phyloP scores from a whole-genome alignment of 1,140 invertebrate genomes.

The Doryteuthis pealeii region DNA sequence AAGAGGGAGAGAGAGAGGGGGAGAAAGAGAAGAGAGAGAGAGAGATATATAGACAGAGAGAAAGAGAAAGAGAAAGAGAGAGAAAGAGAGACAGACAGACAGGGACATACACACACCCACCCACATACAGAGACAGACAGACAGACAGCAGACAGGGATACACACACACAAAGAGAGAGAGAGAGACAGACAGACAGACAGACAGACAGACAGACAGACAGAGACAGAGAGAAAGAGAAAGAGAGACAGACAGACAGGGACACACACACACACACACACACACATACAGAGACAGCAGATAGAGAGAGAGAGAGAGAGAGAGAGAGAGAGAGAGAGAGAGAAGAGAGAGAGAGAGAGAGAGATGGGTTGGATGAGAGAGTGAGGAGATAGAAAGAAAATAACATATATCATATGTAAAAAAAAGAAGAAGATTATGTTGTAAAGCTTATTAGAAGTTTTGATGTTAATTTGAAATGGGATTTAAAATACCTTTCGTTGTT shows the following conservation, averaged over 20 bases:
- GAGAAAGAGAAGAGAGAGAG: constrained; percentile 12
- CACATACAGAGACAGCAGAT: neutral
- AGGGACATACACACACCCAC: neutral
- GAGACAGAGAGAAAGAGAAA: constrained; percentile 10
- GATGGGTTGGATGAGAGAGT: no score
- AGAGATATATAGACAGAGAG: constrained; percentile 16
- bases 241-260: neutral
- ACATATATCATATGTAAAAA: no score
- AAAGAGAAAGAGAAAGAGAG: constrained; percentile 20
- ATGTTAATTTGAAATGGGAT: no score
- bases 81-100: constrained; percentile 11
- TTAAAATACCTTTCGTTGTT: no score
- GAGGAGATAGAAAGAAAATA: no score
- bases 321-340: neutral
- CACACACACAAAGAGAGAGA: neutral
- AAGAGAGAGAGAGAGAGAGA: no score
- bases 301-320: neutral
- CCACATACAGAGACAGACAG: neutral
- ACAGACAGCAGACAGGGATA: no score
- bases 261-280: constrained; percentile 4
- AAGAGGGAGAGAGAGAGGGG: constrained; percentile 14
- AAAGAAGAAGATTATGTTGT: no score
- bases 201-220: no score
- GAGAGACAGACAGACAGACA: neutral
- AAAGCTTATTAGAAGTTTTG: no score